These are phyloP conservation scores for Diaphora mendica DNA, from an alignment of 2,888 invertebrate genomes.

Conservation along the genomic window DNA sequence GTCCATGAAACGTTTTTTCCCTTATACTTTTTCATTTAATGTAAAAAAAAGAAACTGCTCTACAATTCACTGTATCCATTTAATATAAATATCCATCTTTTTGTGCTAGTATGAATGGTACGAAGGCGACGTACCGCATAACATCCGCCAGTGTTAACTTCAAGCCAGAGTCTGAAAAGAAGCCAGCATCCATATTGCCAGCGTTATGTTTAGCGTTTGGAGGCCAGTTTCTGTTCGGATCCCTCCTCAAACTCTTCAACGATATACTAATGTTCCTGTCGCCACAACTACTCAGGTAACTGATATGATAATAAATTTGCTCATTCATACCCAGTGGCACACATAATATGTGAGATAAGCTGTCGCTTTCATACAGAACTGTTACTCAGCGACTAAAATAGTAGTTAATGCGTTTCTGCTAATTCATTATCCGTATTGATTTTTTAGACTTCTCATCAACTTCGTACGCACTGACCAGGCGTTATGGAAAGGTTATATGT, in stretches of 20 bases:
- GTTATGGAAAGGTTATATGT: slow-evolving; percentile 95
- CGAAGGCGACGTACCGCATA: slow-evolving; percentile 89
- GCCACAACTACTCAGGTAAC: slow-evolving; percentile 95
- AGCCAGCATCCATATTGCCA: slow-evolving; percentile 93
- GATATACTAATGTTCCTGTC: slow-evolving; percentile 95
- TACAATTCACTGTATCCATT: neutral
- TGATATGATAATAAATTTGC: slow-evolving; percentile 21
- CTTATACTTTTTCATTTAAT: too few relatives aligned
- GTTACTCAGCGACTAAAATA: neutral
- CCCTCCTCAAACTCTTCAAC: slow-evolving; percentile 92
- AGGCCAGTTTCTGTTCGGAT: slow-evolving; percentile 94
- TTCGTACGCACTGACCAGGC: slow-evolving; percentile 88
- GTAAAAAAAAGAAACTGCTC: neutral
- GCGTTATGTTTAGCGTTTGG: slow-evolving; percentile 96
- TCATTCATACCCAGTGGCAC: slow-evolving; percentile 18
- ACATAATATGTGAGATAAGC: slow-evolving; percentile 3
- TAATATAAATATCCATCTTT: neutral
- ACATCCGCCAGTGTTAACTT: slow-evolving; percentile 91
- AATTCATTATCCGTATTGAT: neutral
- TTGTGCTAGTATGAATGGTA: slow-evolving; percentile 64
- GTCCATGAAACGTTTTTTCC: neutral
- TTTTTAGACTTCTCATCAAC: slow-evolving; percentile 89
- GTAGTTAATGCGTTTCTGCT: neutral
- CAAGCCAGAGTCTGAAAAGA: slow-evolving; percentile 88
- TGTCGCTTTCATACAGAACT: neutral